Evolutionary conservation across 2,113 vertebrate species (phyloP).

Genomic region (Apteryx owenii): DNA sequence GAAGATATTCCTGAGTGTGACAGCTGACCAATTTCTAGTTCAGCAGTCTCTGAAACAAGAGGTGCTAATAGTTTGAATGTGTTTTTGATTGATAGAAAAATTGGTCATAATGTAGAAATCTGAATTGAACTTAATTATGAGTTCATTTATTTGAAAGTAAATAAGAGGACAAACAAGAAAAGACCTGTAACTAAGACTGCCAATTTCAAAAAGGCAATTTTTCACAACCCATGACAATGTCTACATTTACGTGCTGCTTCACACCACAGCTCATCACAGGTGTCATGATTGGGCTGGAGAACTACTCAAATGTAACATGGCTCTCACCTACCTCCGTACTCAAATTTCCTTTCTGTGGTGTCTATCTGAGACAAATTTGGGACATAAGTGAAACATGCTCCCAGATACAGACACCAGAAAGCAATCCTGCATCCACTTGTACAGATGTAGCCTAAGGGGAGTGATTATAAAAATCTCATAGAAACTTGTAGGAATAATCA

Average conservation of each 20-base stretch:
- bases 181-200: slow-evolving; percentile 24
- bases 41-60: background rate
- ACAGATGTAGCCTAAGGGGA: background rate
- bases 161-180: slow-evolving; percentile 6
- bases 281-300: slow-evolving; percentile 19
- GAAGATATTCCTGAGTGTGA: slow-evolving; percentile 13
- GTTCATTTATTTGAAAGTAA: background rate
- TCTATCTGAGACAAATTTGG: background rate
- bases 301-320: slow-evolving; percentile 16
- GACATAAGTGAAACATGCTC: background rate
- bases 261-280: background rate
- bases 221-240: background rate
- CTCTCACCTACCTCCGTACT: background rate
- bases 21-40: slow-evolving; percentile 1
- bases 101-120: background rate
- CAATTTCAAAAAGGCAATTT: slow-evolving; percentile 20
- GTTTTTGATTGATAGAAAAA: slow-evolving; percentile 28
- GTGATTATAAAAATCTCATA: background rate
- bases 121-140: background rate
- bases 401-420: background rate
- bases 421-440: background rate
- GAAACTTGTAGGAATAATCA: background rate
- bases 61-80: background rate
- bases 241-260: slow-evolving; percentile 29
- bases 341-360: background rate